Base-by-base conservation (phyloP, 2,113 vertebrate species). In the Bujurquina vittata region DNA sequence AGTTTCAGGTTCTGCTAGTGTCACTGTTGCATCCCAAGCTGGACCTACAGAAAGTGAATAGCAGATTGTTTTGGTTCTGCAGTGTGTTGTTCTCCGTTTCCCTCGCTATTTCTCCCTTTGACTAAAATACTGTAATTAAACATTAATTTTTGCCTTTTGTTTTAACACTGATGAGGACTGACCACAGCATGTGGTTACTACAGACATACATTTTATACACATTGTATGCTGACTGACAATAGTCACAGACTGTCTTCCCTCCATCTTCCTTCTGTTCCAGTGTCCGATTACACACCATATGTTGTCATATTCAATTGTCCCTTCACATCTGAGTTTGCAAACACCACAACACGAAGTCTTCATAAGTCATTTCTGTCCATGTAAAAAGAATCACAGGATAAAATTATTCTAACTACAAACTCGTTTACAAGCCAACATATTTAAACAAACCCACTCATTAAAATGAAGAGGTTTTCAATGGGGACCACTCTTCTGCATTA, bases 321-420 rank as follows among this genome's bases (percentile, higher is more conserved):
- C 3, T 80, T 61, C 52, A 56, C 62, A 7, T 80, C 35, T 82
- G 37, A 74, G 63, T 29, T 57, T 37, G 55, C 18, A 63, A 83
- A 73, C 63, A 23, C 9, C 23, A 58, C 61, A 80, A 83, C 75
- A 78, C 15, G 11, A 49, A 29, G 15, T 9, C 18, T 62, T 62
- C 7, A 29, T 62, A 67, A 26, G 37, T 67, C 33, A 76, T 86
- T 85, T 75, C 63, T 46, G 56, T 79, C 57, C 74, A 63, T 84
- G 87, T 88, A 73, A 88, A 92, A 87, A 87, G 83, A 56, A 29
- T 58, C 26, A 85, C 76, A 84, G 49, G 89, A 79, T 83, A 87
- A 89, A 94, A 92, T 87, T 81, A 81, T 91, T 92, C 77, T 92
- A 92, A 94, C 84, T 89, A 87, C 79, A 74, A 89, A 89, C 69